phyloP scores from a whole-genome alignment of 1,140 invertebrate genomes.

The Dinothrombium tinctorium region DNA sequence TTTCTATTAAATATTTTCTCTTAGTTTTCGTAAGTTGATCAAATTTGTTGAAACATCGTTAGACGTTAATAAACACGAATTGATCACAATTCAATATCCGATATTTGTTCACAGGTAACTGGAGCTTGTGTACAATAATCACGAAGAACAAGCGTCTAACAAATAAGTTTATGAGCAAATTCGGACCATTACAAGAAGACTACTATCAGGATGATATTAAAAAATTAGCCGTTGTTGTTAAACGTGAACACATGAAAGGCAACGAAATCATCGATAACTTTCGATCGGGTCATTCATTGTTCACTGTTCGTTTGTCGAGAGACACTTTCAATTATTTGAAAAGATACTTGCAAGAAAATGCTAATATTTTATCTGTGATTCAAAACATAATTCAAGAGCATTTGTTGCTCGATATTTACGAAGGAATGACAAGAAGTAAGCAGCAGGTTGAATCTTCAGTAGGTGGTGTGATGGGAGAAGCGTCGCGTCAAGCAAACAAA shows the following conservation, averaged over 20 bases:
- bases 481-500: constrained; percentile 53
- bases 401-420: constrained; percentile 78
- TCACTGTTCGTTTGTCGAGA: constrained; percentile 75
- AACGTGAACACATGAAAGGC: constrained; percentile 62
- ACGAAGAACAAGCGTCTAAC: constrained; percentile 46
- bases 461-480: constrained; percentile 69
- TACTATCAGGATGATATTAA: constrained; percentile 67
- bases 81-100: constrained; percentile 72
- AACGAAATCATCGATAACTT: constrained; percentile 75
- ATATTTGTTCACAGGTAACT: constrained; percentile 91
- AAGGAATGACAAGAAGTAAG: constrained; percentile 74
- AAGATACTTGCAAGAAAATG: constrained; percentile 70
- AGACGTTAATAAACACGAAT: constrained; percentile 84
- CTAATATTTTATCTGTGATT: constrained; percentile 45
- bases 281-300: constrained; percentile 32
- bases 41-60: constrained; percentile 73
- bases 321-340: constrained; percentile 79
- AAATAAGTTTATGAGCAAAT: constrained; percentile 36
- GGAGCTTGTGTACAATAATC: constrained; percentile 70
- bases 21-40: constrained; percentile 51
- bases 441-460: constrained; percentile 65
- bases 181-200: constrained; percentile 54
- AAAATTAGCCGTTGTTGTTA: constrained; percentile 51
- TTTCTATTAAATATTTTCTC: no score
- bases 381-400: constrained; percentile 83